Base-by-base conservation (phyloP, 1,140 invertebrate genomes). In the Bombus pascuorum region DNA sequence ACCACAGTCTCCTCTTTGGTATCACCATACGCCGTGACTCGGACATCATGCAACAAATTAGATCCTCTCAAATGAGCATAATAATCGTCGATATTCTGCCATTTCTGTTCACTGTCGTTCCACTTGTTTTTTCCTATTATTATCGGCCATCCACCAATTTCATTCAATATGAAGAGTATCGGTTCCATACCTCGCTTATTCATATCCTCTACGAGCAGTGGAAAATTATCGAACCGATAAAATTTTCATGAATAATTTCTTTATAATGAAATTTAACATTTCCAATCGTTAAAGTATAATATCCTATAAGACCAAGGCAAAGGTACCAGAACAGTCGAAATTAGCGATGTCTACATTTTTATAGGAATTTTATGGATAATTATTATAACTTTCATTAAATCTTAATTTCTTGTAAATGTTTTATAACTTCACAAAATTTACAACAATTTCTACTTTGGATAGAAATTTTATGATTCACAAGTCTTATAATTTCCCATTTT, bases 21-120 rank as follows among this genome's bases (percentile, higher is more conserved):
- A 53, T 25, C 9, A 8, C 44, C 44, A 10, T 47, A 74, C 25
- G 25, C 15, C 18, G 44, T 10, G 1, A 74, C n/a, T 18, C 73
- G 44, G 12, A 77, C 57, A 42, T 78, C 75, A 39, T 78, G n/a
- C 12, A 78, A 78, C 2, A n/a, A 62, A 66, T 65, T 65, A 12
- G 4, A 37, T 32, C 75, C 75, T 1, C 18, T 65, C 13, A 78
- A 65, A 62, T 62, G 75, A 32, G 75, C 57, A 39, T 78, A 78
- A 78, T 78, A 42, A 42, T 78, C 75, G 34, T 78, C 75, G 37
- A 78, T 59, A 37, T 66, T 66, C 53, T 78, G 75, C 75, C 75
- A 78, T 34, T 32, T 62, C 28, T 65, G 59, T 28, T 9, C 44
- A 39, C 28, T 28, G 37, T 65, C 28, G 37, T 32, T 15, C 75